Conservation (phyloP, 2,888 invertebrate species). For the Antheraea assamensis region DNA sequence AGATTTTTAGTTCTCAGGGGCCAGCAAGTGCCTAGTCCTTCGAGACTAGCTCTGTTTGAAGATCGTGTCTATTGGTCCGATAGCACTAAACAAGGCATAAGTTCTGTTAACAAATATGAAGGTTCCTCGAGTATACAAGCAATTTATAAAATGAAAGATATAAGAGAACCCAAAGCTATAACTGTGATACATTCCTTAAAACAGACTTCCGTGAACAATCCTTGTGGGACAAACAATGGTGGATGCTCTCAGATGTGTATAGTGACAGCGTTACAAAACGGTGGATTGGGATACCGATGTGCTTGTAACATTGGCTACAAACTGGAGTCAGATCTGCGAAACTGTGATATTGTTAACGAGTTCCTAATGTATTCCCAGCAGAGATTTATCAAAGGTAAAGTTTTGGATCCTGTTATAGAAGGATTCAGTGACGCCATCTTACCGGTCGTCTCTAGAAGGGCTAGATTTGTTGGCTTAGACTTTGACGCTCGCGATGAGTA, state of each 20-base stretch:
- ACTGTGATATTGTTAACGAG: conserved; percentile 91
- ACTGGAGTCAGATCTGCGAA: conserved; percentile 87
- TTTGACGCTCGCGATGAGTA: conserved; percentile 95
- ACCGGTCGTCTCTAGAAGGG: conserved; percentile 95
- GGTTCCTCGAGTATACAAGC: conserved; percentile 90
- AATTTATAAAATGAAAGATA: conserved; percentile 90
- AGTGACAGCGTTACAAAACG: conserved; percentile 88
- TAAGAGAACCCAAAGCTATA: conserved; percentile 91
- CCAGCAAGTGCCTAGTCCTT: conserved; percentile 92
- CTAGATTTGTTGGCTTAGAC: conserved; percentile 97
- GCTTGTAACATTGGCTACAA: conserved; percentile 95
- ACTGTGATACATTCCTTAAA: conserved; percentile 90
- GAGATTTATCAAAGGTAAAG: conserved; percentile 96
- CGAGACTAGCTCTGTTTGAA: conserved; percentile 91
- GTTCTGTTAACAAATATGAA: conserved; percentile 93
- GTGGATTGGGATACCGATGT: conserved; percentile 93
- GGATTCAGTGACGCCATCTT: conserved; percentile 97
- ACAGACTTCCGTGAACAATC: conserved; percentile 89
- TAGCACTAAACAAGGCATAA: conserved; percentile 93
- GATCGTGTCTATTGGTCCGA: conserved; percentile 96
- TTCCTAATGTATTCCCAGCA: conserved; percentile 98
- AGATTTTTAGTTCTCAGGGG: conserved; percentile 91
- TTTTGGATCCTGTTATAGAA: conserved; percentile 92
- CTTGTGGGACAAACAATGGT: conserved; percentile 93
- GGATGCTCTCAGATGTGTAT: conserved; percentile 97